phyloP scores from a whole-genome alignment of 2,888 invertebrate species.

The Adelphocoris suturalis region DNA sequence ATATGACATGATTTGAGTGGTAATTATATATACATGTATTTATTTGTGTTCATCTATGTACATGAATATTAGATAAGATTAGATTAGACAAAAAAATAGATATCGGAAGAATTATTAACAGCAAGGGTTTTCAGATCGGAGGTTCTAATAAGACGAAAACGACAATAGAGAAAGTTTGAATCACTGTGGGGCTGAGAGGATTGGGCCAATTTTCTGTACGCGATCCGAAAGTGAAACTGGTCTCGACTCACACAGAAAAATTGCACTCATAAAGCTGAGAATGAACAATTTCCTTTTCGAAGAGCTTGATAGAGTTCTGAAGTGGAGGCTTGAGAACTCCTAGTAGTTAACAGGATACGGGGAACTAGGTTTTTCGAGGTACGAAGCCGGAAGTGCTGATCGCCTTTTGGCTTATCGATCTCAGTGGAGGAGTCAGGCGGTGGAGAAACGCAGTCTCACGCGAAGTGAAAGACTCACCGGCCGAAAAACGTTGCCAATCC shows the following conservation, averaged over 20 bases:
- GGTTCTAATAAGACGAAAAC: neutral
- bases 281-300: neutral
- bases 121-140: no score
- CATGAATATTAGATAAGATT: no score
- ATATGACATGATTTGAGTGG: no score
- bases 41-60: no score
- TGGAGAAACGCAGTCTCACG: slow-evolving; percentile 1
- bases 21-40: no score
- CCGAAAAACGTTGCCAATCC: no score
- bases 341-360: neutral
- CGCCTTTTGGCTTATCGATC: slow-evolving; percentile 9
- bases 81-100: no score
- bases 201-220: neutral
- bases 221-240: slow-evolving; percentile 11
- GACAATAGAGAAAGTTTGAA: neutral
- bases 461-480: neutral
- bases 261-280: neutral
- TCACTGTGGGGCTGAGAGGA: neutral
- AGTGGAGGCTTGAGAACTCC: neutral
- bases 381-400: no score
- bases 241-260: slow-evolving; percentile 10
- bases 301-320: slow-evolving; percentile 1
- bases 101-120: no score
- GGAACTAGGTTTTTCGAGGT: neutral
- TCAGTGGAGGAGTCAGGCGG: neutral